Percentiles rank a stretch among this genome's conserved stretches.
phyloP scores from a whole-genome alignment of 2,797 vertebrate species.

The Sebastiscus albofasciatus region DNA sequence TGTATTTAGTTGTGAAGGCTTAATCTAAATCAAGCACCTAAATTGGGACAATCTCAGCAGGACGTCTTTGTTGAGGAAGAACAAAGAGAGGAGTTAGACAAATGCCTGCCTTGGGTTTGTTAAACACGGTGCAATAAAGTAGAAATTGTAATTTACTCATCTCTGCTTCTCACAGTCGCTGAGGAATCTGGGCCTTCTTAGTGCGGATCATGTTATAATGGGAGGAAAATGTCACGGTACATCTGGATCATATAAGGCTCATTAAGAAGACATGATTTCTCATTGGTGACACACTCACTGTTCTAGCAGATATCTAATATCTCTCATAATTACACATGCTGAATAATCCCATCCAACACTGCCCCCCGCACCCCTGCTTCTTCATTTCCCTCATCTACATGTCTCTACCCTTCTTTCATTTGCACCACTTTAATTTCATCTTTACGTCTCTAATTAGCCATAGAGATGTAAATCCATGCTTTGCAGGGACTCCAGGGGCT shows the following conservation, averaged over 20 bases:
- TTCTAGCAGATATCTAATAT: constrained; percentile 63
- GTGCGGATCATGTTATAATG: constrained; percentile 4
- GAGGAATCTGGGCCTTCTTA: neutral
- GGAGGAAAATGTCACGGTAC: constrained; percentile 20
- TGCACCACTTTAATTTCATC: constrained; percentile 65
- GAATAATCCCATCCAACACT: constrained; percentile 47
- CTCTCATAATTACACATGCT: constrained; percentile 61
- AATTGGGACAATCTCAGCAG: constrained; percentile 19
- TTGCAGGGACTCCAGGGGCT: constrained; percentile 36
- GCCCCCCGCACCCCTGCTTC: neutral
- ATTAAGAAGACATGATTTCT: constrained; percentile 56
- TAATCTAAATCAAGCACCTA: constrained; percentile 9
- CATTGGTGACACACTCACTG: constrained; percentile 34
- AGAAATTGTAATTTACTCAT: constrained; percentile 9
- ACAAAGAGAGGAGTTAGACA: constrained; percentile 20
- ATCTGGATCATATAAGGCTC: constrained; percentile 45
- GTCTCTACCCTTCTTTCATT: constrained; percentile 57
- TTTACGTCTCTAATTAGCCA: constrained; percentile 69
- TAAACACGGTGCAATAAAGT: constrained; percentile 10
- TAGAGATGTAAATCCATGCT: constrained; percentile 64
- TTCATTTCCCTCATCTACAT: constrained; percentile 42
- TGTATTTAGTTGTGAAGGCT: neutral
- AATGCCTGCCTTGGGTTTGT: constrained; percentile 10
- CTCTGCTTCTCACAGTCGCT: neutral
- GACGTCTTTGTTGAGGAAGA: constrained; percentile 13